Evolutionary conservation across 2,113 vertebrate species (phyloP).

Genomic region (Dipodomys ordii): DNA sequence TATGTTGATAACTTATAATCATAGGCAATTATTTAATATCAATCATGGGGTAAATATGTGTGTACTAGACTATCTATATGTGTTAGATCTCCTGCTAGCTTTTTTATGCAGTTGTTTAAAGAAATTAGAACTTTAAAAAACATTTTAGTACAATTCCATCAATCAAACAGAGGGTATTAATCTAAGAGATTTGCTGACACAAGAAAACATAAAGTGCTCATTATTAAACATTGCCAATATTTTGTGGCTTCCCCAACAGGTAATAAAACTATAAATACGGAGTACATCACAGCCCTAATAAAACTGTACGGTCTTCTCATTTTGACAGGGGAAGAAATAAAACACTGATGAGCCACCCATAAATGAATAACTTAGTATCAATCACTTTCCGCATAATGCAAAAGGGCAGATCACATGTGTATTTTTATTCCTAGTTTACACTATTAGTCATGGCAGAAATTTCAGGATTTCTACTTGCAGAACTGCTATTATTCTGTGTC

Average conservation of each 20-base stretch:
- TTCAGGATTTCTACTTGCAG: slow-evolving; percentile 43
- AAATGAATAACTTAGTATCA: slow-evolving; percentile 73
- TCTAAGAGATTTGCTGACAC: slow-evolving; percentile 81
- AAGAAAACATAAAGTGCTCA: slow-evolving; percentile 73
- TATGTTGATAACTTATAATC: neutral
- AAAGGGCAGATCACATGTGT: slow-evolving; percentile 56
- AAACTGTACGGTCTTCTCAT: slow-evolving; percentile 77
- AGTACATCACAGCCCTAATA: slow-evolving; percentile 76
- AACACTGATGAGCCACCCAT: slow-evolving; percentile 65
- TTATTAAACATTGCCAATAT: slow-evolving; percentile 76
- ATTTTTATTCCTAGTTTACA: slow-evolving; percentile 58
- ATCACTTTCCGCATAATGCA: slow-evolving; percentile 45
- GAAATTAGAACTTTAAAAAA: slow-evolving; percentile 73
- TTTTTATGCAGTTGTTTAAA: slow-evolving; percentile 59
- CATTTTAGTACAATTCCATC: slow-evolving; percentile 60
- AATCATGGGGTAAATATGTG: neutral
- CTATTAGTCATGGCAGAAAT: slow-evolving; percentile 45
- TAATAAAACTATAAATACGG: slow-evolving; percentile 80
- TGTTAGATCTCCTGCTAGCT: slow-evolving; percentile 15
- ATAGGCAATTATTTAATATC: neutral
- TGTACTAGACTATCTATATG: neutral
- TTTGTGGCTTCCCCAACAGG: slow-evolving; percentile 79
- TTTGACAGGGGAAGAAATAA: slow-evolving; percentile 78
- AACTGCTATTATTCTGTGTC: slow-evolving; percentile 1
- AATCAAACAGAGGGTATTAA: slow-evolving; percentile 77